A percentile compares a stretch with the other conserved stretches of the same genome.
These are phyloP conservation scores for Xiphias gladius DNA, from an alignment of 2,113 vertebrate genomes.

Conservation along the genomic window DNA sequence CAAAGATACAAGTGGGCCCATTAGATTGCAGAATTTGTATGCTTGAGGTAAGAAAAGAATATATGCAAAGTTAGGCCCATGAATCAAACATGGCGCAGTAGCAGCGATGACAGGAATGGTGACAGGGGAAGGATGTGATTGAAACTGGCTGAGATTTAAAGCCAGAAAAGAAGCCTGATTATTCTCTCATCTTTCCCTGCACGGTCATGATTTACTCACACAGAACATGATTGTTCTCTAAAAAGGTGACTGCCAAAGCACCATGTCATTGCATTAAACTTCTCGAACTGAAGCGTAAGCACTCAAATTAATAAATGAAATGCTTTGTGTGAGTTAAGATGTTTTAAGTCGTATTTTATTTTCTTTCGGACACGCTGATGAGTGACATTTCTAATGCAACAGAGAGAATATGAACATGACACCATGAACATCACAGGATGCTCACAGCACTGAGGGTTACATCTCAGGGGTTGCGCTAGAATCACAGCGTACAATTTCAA, in stretches of 20 bases:
- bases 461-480: not conserved
- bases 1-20: conserved; percentile 19
- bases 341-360: conserved; percentile 29
- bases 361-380: conserved; percentile 1
- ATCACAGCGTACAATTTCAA: conserved; percentile 14
- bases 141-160: conserved; percentile 68
- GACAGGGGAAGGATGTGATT: conserved; percentile 57
- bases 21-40: conserved; percentile 47
- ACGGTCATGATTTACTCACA: conserved; percentile 4
- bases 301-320: conserved; percentile 21
- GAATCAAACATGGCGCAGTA: conserved; percentile 72
- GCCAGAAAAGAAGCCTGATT: conserved; percentile 37
- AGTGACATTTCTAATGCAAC: conserved; percentile 12
- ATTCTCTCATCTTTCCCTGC: conserved; percentile 54
- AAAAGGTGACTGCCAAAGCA: conserved; percentile 19
- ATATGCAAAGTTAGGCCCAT: conserved; percentile 38
- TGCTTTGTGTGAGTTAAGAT: conserved; percentile 2
- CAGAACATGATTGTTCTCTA: not conserved
- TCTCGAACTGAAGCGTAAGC: conserved; percentile 11
- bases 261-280: conserved; percentile 10
- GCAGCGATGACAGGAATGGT: conserved; percentile 52
- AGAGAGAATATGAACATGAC: not conserved
- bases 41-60: conserved; percentile 28
- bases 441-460: not conserved
- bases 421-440: not conserved